phyloP scores from a whole-genome alignment of 2,113 vertebrate genomes.

The Centrocercus urophasianus region DNA sequence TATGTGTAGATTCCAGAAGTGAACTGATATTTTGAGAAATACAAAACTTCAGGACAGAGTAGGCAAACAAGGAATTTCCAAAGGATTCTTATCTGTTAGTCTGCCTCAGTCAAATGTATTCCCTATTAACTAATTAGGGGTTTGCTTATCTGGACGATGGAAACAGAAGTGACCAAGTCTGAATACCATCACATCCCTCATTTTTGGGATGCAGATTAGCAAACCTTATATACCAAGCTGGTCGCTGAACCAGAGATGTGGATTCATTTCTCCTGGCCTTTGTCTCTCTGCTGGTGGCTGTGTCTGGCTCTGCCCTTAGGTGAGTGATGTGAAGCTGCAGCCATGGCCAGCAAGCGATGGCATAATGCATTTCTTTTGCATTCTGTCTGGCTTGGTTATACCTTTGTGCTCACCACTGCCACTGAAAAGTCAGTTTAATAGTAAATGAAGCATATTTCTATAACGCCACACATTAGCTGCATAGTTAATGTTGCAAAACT shows the following conservation, averaged over 20 bases:
- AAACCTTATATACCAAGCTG: background rate
- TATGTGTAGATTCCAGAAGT: background rate
- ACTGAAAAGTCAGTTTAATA: background rate
- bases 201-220: background rate
- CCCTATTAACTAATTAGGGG: background rate
- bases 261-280: background rate
- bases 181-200: fast-evolving
- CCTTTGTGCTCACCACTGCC: background rate
- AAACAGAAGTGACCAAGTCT: background rate
- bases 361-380: background rate
- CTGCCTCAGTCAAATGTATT: background rate
- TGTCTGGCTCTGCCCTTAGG: background rate
- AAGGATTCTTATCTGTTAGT: background rate
- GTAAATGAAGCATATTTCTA: conserved; percentile 18
- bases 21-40: background rate
- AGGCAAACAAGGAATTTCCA: background rate
- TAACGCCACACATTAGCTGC: background rate
- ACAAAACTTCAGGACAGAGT: background rate
- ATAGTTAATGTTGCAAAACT: conserved; percentile 30
- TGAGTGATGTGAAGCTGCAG: background rate
- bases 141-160: background rate
- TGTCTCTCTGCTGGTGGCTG: background rate
- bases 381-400: background rate
- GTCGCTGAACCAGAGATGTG: background rate
- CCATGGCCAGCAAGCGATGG: background rate